phyloP scores from a whole-genome alignment of 2,113 vertebrate genomes.

The Percopsis transmontana region DNA sequence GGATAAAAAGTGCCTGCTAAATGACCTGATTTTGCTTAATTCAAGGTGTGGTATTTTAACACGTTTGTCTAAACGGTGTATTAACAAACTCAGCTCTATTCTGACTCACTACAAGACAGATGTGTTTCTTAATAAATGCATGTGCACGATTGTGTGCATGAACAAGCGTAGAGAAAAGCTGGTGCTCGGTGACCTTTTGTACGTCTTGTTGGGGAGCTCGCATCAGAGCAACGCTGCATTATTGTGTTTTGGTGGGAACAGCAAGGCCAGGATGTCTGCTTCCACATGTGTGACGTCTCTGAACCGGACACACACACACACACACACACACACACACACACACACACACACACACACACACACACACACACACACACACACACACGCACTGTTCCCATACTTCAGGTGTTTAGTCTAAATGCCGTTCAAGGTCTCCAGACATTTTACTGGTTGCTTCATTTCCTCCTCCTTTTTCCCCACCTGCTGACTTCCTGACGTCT shows the following conservation, averaged over 20 bases:
- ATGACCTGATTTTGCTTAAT: too few relatives aligned
- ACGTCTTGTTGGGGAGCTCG: constrained; percentile 10
- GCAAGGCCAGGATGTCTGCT: constrained; percentile 31
- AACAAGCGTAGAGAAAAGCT: constrained; percentile 12
- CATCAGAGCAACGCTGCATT: constrained; percentile 34
- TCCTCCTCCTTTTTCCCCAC: not conserved
- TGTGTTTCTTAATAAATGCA: constrained; percentile 43
- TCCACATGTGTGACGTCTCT: constrained; percentile 33
- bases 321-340: not conserved
- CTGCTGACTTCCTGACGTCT: not conserved
- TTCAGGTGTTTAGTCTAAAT: not conserved
- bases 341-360: not conserved
- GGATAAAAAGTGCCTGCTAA: too few relatives aligned
- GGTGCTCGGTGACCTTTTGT: constrained; percentile 36
- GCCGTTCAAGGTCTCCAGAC: not conserved
- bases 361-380: not conserved
- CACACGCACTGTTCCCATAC: not conserved
- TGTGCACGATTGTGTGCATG: constrained; percentile 15
- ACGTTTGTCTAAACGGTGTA: too few relatives aligned
- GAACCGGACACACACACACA: constrained; percentile 19
- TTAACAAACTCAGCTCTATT: too few relatives aligned
- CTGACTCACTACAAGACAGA: too few relatives aligned
- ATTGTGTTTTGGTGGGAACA: constrained; percentile 42
- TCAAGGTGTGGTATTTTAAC: too few relatives aligned
- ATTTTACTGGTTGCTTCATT: constrained; percentile 23